Base-by-base conservation (phyloP, 2,888 invertebrate genomes). In the Rhodophaea formosa region DNA sequence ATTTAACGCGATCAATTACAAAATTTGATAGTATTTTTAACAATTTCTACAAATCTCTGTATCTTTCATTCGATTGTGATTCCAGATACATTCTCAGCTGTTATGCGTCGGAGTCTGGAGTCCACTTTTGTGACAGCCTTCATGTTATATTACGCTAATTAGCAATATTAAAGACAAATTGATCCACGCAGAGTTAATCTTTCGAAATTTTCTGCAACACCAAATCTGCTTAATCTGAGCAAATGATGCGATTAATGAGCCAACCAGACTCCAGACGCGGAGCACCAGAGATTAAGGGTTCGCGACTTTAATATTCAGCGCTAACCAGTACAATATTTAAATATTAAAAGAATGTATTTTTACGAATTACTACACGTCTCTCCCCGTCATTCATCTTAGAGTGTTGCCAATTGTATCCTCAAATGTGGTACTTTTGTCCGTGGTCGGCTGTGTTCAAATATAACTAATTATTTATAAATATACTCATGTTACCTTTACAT, bases 191-290 rank as follows among this genome's bases (percentile, higher is more conserved):
- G 10, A 51, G 35, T 35, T 16, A 51, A 51, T n/a, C 51, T 51
- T 51, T 35, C 35, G 17, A 16, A 51, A 51, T 39, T 51, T 51
- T 51, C 51, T 17, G 17, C 35, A 2, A 12, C 7, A 35, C 51
- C 5, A 8, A 10, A 7, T n/a, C 47, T 10, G 16, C 16, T 51
- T 51, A 32, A 51, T 51, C 35, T 15, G 32, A 32, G 35, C 32
- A 35, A 51, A 51, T 51, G 51, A 35, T 35, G 51, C 51, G 35
- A 51, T 35, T 35, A 51, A 51, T 51, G 51, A 51, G n/a, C n/a
- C n/a, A n/a, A n/a, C n/a, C n/a, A n/a, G n/a, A n/a, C n/a, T n/a
- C n/a, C n/a, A n/a, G n/a, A n/a, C n/a, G n/a, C n/a, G n/a, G n/a
- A n/a, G n/a, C n/a, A n/a, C n/a, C n/a, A n/a, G n/a, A n/a, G n/a